Percentiles rank a stretch among this genome's conserved stretches.
Evolutionary conservation across 2,797 vertebrate species (phyloP).

Genomic region (Sebastes nivosus): DNA sequence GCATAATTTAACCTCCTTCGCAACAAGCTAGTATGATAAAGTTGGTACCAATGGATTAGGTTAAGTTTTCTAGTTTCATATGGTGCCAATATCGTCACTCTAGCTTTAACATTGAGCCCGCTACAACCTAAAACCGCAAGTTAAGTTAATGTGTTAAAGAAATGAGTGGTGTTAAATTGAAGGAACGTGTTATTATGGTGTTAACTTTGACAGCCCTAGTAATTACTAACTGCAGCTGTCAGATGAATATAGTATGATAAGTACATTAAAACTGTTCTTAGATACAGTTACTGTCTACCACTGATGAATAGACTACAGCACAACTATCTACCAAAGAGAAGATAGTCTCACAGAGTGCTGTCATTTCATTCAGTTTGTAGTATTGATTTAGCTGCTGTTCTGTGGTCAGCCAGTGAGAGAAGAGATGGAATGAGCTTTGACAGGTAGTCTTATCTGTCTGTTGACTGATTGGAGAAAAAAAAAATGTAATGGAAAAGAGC

Average conservation of each 20-base stretch:
- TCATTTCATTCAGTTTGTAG: neutral
- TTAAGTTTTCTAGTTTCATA: too few relatives aligned
- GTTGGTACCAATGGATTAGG: too few relatives aligned
- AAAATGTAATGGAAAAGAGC: neutral
- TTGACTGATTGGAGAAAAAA: constrained; percentile 1
- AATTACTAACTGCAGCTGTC: too few relatives aligned
- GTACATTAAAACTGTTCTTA: neutral
- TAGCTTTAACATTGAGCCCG: too few relatives aligned
- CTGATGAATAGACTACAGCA: neutral
- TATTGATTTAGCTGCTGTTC: neutral
- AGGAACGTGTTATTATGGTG: too few relatives aligned
- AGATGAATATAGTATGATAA: neutral
- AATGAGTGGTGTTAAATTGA: too few relatives aligned
- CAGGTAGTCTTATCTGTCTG: neutral
- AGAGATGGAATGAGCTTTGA: neutral
- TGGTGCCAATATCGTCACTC: too few relatives aligned
- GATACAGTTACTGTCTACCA: neutral
- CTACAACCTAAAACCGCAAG: too few relatives aligned
- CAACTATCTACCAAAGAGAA: neutral
- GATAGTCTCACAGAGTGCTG: neutral
- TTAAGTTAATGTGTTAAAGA: too few relatives aligned
- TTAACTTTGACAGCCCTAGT: too few relatives aligned
- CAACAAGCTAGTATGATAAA: too few relatives aligned
- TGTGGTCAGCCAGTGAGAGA: neutral
- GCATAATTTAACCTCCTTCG: too few relatives aligned